These are phyloP conservation scores for Rhincodon typus DNA, from an alignment of 2,797 vertebrate species.

Conservation along the genomic window DNA sequence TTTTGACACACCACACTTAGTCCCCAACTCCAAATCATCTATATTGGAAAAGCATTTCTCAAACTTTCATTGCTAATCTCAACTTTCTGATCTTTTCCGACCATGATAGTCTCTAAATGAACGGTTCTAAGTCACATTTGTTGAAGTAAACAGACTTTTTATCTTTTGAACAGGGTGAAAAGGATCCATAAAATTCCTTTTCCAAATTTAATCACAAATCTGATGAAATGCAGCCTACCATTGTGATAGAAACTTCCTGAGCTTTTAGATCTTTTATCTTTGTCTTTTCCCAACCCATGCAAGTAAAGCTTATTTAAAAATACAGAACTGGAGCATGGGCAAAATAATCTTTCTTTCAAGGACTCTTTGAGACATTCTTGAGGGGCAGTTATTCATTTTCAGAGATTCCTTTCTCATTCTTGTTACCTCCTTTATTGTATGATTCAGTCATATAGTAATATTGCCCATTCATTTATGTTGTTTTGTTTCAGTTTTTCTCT, in stretches of 20 bases:
- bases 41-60: not conserved
- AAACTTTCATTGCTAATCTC: not conserved
- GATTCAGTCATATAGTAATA: too few relatives aligned
- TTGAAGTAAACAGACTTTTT: not conserved
- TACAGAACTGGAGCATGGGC: not conserved
- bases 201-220: not conserved
- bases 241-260: not conserved
- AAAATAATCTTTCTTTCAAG: too few relatives aligned
- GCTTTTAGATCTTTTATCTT: not conserved
- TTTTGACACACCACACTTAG: too few relatives aligned
- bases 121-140: not conserved
- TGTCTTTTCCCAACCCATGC: not conserved
- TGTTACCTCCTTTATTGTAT: too few relatives aligned
- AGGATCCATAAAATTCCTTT: not conserved
- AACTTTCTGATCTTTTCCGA: not conserved
- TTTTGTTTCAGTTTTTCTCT: too few relatives aligned
- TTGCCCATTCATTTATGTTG: too few relatives aligned
- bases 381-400: too few relatives aligned
- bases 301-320: not conserved
- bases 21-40: too few relatives aligned
- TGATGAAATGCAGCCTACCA: not conserved
- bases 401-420: too few relatives aligned
- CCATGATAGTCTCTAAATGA: not conserved
- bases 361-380: too few relatives aligned
- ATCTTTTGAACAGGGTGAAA: not conserved